These are phyloP conservation scores for Ellobium chinense DNA, from an alignment of 2,888 invertebrate species.

Conservation along the genomic window DNA sequence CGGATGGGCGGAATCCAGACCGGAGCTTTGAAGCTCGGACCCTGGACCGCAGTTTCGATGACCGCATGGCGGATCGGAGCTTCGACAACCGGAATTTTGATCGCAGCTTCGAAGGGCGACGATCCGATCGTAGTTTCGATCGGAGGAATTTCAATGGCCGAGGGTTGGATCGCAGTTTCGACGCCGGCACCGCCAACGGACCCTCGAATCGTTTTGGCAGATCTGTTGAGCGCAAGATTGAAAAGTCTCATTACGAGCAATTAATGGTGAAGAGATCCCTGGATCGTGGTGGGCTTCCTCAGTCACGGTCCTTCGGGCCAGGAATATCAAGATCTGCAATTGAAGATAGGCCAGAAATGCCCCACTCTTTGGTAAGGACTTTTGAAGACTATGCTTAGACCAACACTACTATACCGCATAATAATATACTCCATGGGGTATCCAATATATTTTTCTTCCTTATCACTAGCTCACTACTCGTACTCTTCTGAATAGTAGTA, in stretches of 20 bases:
- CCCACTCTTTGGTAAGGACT: constrained; percentile 18
- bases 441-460: too few relatives aligned
- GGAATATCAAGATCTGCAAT: background rate
- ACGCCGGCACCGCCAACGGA: background rate
- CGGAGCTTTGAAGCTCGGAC: background rate
- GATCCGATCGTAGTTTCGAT: background rate
- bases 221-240: too few relatives aligned
- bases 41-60: background rate
- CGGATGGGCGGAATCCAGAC: background rate
- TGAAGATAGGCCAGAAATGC: background rate
- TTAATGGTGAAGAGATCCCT: too few relatives aligned
- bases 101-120: background rate
- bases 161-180: background rate
- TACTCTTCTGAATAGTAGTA: too few relatives aligned
- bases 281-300: background rate
- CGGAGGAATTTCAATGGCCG: background rate
- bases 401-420: too few relatives aligned
- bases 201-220: background rate
- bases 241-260: too few relatives aligned
- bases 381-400: too few relatives aligned
- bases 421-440: too few relatives aligned
- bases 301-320: constrained; percentile 29
- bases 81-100: background rate
- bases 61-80: background rate
- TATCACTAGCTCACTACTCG: too few relatives aligned